Evolutionary conservation across 92 coral and sea anemone genomes (phyloP), one percentile per base, ranked within the genome.

Genomic region (Metridium senile): DNA sequence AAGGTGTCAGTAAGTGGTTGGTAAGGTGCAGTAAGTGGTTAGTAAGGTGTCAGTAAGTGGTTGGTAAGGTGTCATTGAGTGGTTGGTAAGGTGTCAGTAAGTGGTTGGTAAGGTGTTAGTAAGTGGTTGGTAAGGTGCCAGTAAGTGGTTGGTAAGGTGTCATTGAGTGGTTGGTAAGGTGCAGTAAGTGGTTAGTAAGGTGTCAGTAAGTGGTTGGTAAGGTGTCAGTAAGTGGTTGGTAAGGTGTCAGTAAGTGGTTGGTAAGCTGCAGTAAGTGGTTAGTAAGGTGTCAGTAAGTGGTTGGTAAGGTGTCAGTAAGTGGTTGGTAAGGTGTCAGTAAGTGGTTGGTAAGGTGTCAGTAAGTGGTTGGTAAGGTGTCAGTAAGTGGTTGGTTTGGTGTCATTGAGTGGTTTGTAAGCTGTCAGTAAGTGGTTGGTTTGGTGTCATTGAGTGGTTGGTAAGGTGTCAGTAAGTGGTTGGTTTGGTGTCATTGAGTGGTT

Each of bases 201-300:
- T 59, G 66, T 59, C 66, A 59, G 66, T 59, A 59, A 59, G 32
- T 59, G 66, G 22, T 59, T 59, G 66, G 29, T 59, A 59, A 59
- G 66, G 66, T 59, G 66, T 59, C 66, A 59, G 66, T 59, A 26
- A 59, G 66, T 59, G 66, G 32, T 59, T 59, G 66, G 32, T 59
- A 59, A 23, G 66, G 66, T 59, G 66, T 59, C 66, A 59, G 16
- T 59, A 59, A 59, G 66, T 59, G 66, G 66, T 59, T 59, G 66
- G 29, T 22, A 59, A 26, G 66, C 8, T 6, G 17, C 66, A 59
- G 66, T 59, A 59, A 59, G 66, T 59, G 33, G 66, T 23, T 59
- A 10, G 33, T 59, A 59, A 59, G 30, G 66, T 59, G 66, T 59
- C 33, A 59, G 66, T 59, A 54, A 54, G 61, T 54, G 61, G 61